Evolutionary conservation across 2,888 invertebrate species (phyloP), one percentile per base, ranked within the genome.

Genomic region (Drosophila infuscata): DNA sequence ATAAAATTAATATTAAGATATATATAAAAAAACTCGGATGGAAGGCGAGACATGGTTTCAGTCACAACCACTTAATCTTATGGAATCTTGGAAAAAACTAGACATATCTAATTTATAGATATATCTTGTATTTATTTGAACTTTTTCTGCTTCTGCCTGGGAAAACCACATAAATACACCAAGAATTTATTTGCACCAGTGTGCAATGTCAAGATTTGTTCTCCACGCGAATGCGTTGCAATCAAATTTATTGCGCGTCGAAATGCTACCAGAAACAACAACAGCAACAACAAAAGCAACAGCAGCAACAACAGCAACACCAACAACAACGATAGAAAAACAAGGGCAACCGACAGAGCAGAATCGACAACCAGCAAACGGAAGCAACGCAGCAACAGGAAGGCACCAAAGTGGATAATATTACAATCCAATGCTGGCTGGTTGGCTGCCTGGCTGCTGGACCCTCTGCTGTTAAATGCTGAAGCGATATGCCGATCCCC

Each of bases 361-460:
- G 70, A 70, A 84, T 81, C 68, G 79, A 65, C 72, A 72, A 53
- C 59, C 43, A 62, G 35, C 58, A 57, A 68, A 52, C 69, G 58
- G 77, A 72, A 82, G 81, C 59, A 70, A 62, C 58, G 73, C 82
- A 81, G 85, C 82, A 82, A 85, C 82, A 82, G 85, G 85, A 82
- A 85, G 76, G 80, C 76, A 70, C 70, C 69, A 72, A 83, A 85
- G 81, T 83, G 82, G 77, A 82, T 85, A 82, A 85, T 83, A 82
- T 82, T 85, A 84, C 82, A 84, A 73, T 48, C 41, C 56, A 49
- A 73, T 48, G 51, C 29, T 52, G 52, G 25, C 29, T 38, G n/a
- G 25, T 17, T 25, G 49, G 2, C 29, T 25, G 20, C 38, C 17
- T 38, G 38, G 9, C 46, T 46, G 54, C 29, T 38, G 67, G 51